Percentiles rank a stretch among this genome's conserved stretches.
phyloP scores from a whole-genome alignment of 2,113 vertebrate species.

The Piaya cayana region DNA sequence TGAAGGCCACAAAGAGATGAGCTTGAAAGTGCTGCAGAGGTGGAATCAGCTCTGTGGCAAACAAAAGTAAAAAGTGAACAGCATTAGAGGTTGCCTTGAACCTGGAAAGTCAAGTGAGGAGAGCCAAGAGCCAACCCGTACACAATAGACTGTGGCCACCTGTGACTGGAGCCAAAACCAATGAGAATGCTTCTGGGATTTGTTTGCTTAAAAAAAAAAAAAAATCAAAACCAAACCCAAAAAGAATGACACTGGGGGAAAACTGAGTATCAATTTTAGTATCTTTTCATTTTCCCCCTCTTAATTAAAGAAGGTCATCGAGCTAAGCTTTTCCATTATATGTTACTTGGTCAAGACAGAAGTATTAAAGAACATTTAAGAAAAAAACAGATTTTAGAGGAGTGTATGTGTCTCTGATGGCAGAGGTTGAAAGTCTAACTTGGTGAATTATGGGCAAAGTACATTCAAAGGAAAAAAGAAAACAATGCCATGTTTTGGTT shows the following conservation, averaged over 20 bases:
- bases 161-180: not conserved
- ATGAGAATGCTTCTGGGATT: not conserved
- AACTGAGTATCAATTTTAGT: too few species aligned
- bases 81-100: not conserved
- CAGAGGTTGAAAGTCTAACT: not conserved
- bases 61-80: not conserved
- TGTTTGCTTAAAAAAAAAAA: not conserved
- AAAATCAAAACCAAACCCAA: too few species aligned
- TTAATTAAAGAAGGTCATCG: not conserved
- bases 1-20: not conserved
- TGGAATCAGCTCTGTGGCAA: not conserved
- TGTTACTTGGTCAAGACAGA: not conserved
- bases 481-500: not conserved
- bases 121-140: not conserved
- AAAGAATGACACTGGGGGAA: too few species aligned
- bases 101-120: not conserved
- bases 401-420: not conserved
- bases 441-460: slow-evolving; percentile 21
- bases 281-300: not conserved
- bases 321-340: slow-evolving; percentile 10
- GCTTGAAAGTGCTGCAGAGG: not conserved
- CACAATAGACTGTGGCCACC: not conserved
- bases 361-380: not conserved
- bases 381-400: not conserved
- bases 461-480: not conserved